Conservation (phyloP, 2,797 vertebrate genomes). For the Kryptopterus vitreolus region DNA sequence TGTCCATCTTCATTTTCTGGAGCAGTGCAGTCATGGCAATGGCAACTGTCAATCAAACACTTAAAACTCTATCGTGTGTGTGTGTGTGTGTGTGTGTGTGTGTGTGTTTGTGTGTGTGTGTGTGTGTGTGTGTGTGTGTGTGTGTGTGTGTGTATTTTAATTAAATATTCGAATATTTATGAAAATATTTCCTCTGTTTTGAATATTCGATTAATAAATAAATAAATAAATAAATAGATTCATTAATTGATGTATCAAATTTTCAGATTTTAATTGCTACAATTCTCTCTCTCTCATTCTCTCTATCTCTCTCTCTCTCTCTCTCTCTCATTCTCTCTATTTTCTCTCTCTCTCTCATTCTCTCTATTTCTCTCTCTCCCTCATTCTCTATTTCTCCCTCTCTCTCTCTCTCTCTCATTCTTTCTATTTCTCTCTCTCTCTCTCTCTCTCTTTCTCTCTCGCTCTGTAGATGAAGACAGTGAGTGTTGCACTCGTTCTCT, state of each 20-base stretch:
- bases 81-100: not conserved
- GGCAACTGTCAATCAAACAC: constrained; percentile 21
- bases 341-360: not conserved
- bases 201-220: no score
- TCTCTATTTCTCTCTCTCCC: constrained; percentile 1
- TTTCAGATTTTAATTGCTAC: no score
- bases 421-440: not conserved
- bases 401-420: not conserved
- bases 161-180: not conserved
- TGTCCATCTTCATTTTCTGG: constrained; percentile 9
- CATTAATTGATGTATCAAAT: no score
- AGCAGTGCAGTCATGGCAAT: not conserved
- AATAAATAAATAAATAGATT: no score
- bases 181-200: no score
- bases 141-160: not conserved
- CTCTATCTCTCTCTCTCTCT: not conserved
- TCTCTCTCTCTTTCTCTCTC: constrained; percentile 7
- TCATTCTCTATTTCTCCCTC: not conserved
- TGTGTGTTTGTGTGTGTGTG: constrained; percentile 2
- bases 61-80: not conserved
- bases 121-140: not conserved
- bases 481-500: constrained; percentile 94
- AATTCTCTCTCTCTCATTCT: not conserved
- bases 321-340: not conserved
- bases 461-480: constrained; percentile 95